Conservation (phyloP, 2,888 invertebrate species). For the Metalampra italica region DNA sequence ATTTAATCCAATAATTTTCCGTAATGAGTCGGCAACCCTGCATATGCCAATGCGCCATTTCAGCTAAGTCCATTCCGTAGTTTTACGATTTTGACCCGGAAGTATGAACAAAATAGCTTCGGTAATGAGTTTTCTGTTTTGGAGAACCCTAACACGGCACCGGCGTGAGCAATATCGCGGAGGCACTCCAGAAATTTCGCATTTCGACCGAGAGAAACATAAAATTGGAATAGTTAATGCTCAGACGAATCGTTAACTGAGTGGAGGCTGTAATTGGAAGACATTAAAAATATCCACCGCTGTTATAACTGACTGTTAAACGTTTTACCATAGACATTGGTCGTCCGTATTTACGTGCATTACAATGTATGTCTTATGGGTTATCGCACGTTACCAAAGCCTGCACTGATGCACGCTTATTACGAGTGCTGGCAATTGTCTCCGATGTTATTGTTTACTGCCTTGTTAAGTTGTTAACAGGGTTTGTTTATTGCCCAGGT, state of each 20-base stretch:
- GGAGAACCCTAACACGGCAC: no score
- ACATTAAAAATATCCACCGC: constrained; percentile 69
- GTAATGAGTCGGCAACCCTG: no score
- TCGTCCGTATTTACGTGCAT: constrained; percentile 59
- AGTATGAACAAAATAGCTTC: no score
- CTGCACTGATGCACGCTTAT: constrained; percentile 8
- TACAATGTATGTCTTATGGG: constrained; percentile 53
- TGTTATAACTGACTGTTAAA: constrained; percentile 73
- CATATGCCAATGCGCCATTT: no score
- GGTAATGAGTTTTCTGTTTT: no score
- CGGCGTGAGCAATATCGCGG: no score
- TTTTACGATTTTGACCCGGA: no score
- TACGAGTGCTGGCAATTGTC: constrained; percentile 6
- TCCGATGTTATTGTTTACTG: constrained; percentile 14
- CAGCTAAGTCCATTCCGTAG: no score
- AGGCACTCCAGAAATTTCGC: constrained; percentile 44
- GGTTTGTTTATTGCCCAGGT: constrained; percentile 15
- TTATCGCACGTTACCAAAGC: constrained; percentile 23
- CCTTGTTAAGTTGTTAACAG: constrained; percentile 11
- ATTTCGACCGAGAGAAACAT: constrained; percentile 57
- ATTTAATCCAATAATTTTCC: no score
- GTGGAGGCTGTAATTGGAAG: constrained; percentile 74
- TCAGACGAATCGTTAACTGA: constrained; percentile 72
- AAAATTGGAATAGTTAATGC: constrained; percentile 76
- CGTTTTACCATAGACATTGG: constrained; percentile 69